Conservation (phyloP, 1,140 invertebrate genomes). For the Manduca sexta region DNA sequence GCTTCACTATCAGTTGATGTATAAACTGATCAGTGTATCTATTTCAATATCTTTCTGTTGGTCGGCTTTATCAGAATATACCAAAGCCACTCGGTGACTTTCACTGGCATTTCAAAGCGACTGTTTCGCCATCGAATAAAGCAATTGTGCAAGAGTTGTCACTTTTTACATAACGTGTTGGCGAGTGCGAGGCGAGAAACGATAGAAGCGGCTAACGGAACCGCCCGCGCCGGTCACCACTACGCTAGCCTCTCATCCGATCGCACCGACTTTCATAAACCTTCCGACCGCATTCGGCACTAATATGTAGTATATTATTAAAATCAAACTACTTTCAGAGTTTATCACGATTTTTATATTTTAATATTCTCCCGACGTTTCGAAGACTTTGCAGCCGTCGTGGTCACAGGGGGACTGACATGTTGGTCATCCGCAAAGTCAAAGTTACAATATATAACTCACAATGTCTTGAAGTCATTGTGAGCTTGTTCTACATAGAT, state of each 20-base stretch:
- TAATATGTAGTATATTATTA: too few relatives aligned
- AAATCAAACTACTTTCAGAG: too few relatives aligned
- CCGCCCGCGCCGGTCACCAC: background rate
- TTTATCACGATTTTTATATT: too few relatives aligned
- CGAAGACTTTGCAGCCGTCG: too few relatives aligned
- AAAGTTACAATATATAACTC: too few relatives aligned
- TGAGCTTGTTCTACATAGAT: too few relatives aligned
- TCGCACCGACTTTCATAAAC: background rate
- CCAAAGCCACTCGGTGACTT: constrained; percentile 67
- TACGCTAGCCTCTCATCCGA: too few relatives aligned
- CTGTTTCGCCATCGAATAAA: constrained; percentile 67
- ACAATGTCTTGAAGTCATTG: too few relatives aligned
- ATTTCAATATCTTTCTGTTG: background rate
- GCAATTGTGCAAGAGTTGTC: constrained; percentile 67
- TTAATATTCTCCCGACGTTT: too few relatives aligned
- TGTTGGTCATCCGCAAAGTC: too few relatives aligned
- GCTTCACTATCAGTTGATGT: too few relatives aligned
- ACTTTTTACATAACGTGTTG: constrained; percentile 65
- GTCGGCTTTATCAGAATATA: constrained; percentile 36
- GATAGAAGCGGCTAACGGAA: constrained; percentile 16
- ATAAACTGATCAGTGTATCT: background rate
- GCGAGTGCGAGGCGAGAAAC: constrained; percentile 15
- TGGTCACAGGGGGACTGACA: too few relatives aligned
- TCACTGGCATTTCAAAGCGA: constrained; percentile 64
- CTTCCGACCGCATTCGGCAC: background rate